Evolutionary conservation across 2,888 invertebrate species (phyloP), one percentile per base, ranked within the genome.

Genomic region (Caradrina kadenii): DNA sequence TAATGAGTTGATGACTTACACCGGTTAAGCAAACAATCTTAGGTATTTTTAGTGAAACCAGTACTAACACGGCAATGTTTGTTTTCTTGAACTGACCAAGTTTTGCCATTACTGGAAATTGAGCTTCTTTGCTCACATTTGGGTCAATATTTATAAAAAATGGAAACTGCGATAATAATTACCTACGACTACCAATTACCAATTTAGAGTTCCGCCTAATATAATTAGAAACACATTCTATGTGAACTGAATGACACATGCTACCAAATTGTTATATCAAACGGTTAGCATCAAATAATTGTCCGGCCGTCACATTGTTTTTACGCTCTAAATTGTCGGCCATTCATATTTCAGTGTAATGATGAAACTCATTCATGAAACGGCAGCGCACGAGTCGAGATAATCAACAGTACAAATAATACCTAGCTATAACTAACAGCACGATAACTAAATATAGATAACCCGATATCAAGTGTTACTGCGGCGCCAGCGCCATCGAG

Each of bases 401-500:
- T 91, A 89, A 91, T 88, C 87, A 84, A 74, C 79, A 86, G 76
- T 76, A 83, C 87, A 88, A 88, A 87, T 88, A 85, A 17, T 82
- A 82, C 68, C 75, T 75, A 55, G 53, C 50, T 69, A 69, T 86
- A 84, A 81, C 82, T 86, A 77, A 69, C 67, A 52, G 80, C 81
- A 81, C 81, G 87, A 88, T 90, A 91, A 88, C 87, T 90, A 90
- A 88, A 89, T 90, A 91, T 89, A 91, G 91, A 92, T 91, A 91
- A 91, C 87, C 83, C 71, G 89, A 90, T 90, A 89, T 87, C 84
- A 87, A 86, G 79, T 83, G 84, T 74, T 68, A 81, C 76, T 63
- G 93, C 89, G 93, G 92, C 93, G 93, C 93, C 93, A 79, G 92
- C 93, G 93, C 93, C 93, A 79, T 78, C 60, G 76, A 88, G 93